These are phyloP conservation scores for Ahaetulla prasina DNA, from an alignment of 2,113 vertebrate species.

Conservation along the genomic window DNA sequence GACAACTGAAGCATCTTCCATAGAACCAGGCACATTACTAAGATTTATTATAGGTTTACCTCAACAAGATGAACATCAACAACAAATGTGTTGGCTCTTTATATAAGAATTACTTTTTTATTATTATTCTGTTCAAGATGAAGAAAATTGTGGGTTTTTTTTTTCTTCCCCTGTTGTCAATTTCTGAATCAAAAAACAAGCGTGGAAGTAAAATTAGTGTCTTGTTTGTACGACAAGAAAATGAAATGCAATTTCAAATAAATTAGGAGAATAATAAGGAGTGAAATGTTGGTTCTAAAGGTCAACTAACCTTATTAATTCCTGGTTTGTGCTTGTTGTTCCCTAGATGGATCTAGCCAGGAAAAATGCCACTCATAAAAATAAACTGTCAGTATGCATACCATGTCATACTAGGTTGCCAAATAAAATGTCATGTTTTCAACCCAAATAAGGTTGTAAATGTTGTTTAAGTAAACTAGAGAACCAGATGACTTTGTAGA, in stretches of 20 bases:
- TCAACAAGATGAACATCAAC: background rate
- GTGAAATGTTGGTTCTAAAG: slow-evolving; percentile 36
- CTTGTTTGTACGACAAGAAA: slow-evolving; percentile 33
- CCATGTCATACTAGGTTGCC: background rate
- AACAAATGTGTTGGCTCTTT: background rate
- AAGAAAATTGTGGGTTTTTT: background rate
- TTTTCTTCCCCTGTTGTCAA: slow-evolving; percentile 23
- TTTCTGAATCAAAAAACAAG: slow-evolving; percentile 28
- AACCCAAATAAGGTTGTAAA: background rate
- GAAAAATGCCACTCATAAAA: slow-evolving; percentile 30
- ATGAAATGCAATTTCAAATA: slow-evolving; percentile 44
- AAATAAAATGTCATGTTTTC: slow-evolving; percentile 11
- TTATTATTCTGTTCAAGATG: background rate
- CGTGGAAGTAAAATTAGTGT: slow-evolving; percentile 36
- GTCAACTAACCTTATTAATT: slow-evolving; percentile 14
- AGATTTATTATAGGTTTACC: background rate
- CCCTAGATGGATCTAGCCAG: slow-evolving; percentile 14
- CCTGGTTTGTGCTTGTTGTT: slow-evolving; percentile 31
- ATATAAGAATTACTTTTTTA: background rate
- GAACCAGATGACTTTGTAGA: background rate
- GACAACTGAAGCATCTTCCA: background rate
- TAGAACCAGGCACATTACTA: background rate
- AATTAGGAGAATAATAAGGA: slow-evolving; percentile 52
- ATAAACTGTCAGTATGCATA: background rate
- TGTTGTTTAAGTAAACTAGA: background rate